phyloP scores from a whole-genome alignment of 1,140 invertebrate species.

The Zaprionus gabonicus region DNA sequence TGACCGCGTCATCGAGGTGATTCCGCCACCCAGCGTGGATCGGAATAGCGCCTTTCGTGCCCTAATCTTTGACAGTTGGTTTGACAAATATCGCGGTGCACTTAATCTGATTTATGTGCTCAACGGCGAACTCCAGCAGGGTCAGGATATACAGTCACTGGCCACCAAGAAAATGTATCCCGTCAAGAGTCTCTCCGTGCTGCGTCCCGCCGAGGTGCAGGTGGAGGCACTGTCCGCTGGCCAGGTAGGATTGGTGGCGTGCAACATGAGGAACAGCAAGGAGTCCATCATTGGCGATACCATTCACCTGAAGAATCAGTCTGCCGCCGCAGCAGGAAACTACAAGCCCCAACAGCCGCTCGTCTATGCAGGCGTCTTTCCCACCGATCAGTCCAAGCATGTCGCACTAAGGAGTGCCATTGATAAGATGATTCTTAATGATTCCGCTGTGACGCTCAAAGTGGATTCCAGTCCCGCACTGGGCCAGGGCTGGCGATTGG shows the following conservation, averaged over 20 bases:
- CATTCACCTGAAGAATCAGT: slow-evolving; percentile 86
- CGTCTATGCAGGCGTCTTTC: slow-evolving; percentile 98
- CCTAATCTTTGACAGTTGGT: slow-evolving; percentile 97
- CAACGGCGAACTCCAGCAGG: slow-evolving; percentile 90
- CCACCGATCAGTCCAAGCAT: slow-evolving; percentile 94
- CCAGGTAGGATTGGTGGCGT: slow-evolving; percentile 89
- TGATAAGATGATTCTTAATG: slow-evolving; percentile 96
- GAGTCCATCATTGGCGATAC: slow-evolving; percentile 95
- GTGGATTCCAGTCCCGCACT: slow-evolving; percentile 95
- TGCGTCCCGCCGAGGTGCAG: slow-evolving; percentile 91
- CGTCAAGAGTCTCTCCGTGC: slow-evolving; percentile 91
- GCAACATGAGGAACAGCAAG: slow-evolving; percentile 91
- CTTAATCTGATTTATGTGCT: slow-evolving; percentile 92
- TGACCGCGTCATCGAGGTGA: slow-evolving; percentile 90
- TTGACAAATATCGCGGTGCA: slow-evolving; percentile 94
- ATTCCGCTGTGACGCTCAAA: slow-evolving; percentile 93
- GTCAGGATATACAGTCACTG: slow-evolving; percentile 86
- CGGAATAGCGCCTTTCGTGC: slow-evolving; percentile 89
- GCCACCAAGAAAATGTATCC: slow-evolving; percentile 90
- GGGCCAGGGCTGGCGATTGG: slow-evolving; percentile 96
- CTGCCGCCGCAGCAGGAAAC: slow-evolving; percentile 86
- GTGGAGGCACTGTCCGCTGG: slow-evolving; percentile 88
- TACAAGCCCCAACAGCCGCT: slow-evolving; percentile 92
- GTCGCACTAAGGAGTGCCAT: slow-evolving; percentile 91
- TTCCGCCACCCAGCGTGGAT: slow-evolving; percentile 90